phyloP scores from a whole-genome alignment of 23 tunicate species.

The Trididemnum clinides region DNA sequence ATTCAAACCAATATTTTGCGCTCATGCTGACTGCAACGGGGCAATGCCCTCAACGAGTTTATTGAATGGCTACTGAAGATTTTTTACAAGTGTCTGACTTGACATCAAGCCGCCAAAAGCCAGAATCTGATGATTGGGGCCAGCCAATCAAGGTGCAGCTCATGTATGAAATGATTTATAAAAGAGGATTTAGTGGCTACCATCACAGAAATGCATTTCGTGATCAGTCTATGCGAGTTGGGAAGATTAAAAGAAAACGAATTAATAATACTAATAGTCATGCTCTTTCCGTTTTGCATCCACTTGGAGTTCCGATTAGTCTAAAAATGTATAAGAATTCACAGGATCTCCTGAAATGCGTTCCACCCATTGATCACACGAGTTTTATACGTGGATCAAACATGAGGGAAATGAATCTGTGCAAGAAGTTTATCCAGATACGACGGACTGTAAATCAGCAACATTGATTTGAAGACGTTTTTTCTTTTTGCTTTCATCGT shows the following conservation, averaged over 20 bases:
- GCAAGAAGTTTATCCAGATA: neutral
- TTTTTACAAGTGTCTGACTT: neutral
- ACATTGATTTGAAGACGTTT: too few relatives aligned
- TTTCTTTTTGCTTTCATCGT: too few relatives aligned
- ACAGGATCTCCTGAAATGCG: conserved; percentile 9
- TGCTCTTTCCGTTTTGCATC: neutral
- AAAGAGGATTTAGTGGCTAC: neutral
- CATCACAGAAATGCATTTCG: neutral
- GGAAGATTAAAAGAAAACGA: neutral
- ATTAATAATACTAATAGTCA: neutral
- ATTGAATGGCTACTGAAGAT: neutral
- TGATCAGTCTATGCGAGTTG: neutral
- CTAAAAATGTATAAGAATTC: neutral
- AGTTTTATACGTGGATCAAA: neutral
- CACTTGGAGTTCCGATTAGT: neutral
- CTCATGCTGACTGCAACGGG: neutral
- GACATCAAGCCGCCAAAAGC: neutral
- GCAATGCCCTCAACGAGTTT: neutral
- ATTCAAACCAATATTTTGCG: neutral
- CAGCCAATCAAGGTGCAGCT: neutral
- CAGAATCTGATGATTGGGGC: neutral
- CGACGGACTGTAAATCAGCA: too few relatives aligned
- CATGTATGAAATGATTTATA: neutral
- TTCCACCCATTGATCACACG: neutral
- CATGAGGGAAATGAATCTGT: neutral